Base-by-base conservation (phyloP, 2,888 invertebrate genomes). In the Brassicogethes aeneus region DNA sequence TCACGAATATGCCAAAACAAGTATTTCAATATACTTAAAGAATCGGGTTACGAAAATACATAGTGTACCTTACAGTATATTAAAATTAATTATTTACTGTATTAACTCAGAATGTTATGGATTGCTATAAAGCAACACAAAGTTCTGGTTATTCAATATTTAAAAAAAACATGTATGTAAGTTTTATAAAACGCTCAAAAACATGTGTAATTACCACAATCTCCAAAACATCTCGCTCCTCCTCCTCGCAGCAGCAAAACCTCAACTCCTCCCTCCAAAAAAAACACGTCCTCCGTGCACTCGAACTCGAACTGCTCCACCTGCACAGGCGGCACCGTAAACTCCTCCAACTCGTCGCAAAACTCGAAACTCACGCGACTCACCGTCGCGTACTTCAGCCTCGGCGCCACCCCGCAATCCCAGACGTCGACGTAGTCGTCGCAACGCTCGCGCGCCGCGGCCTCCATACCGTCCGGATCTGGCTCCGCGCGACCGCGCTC, bases 231-330 rank as follows among this genome's bases (percentile, higher is more conserved):
- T 74, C 73, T 39, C 76, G 75, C 38, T 76, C 75, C 5, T 23
- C 23, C 39, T 76, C 76, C 40, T 72, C 72, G 53, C 70, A 72
- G 51, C 61, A 72, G 2, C 72, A 71, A 47, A 72, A 70, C 50
- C 69, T 51, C 15, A 76, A 66, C 36, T 68, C 53, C 46, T 71
- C 70, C 64, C 72, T 73, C 76, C 76, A 77, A 51, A 62, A 68
- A 29, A 75, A 66, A 37, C n/a, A 76, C 75, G 56, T 75, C 73
- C 1, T 70, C 61, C 1, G 72, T 64, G 2, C 72, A 49, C n/a
- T 70, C 70, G 40, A 71, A 71, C 7, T 73, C 72, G 44, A 72
- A 67, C 48, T 70, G 64, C 42, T 75, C 73, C 37, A 46, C 48
- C 30, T 52, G 32, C 10, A 56, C 43, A 16, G 56, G 55, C 12